Evolutionary conservation across 2,113 vertebrate species (phyloP).

Genomic region (Neodon shergylaensis): DNA sequence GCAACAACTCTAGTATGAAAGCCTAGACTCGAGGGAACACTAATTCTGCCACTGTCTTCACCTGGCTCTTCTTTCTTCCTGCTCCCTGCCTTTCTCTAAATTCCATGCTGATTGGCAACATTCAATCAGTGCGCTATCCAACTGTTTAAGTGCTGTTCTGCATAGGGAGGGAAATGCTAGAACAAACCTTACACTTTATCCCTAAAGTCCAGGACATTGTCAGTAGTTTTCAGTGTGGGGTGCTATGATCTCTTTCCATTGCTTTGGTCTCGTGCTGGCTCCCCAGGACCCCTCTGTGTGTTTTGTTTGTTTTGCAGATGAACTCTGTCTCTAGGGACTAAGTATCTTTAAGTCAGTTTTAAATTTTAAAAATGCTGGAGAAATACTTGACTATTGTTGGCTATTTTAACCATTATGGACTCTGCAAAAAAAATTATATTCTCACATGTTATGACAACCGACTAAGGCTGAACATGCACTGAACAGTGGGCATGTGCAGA

Average conservation of each 20-base stretch:
- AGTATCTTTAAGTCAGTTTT: neutral
- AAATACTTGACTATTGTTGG: neutral
- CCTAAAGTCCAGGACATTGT: neutral
- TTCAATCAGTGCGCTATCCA: neutral
- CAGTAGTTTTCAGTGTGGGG: neutral
- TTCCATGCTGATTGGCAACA: neutral
- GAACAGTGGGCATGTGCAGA: neutral
- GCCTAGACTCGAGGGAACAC: neutral
- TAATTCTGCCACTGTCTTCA: too few species aligned
- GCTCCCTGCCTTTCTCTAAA: neutral
- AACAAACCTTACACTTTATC: neutral
- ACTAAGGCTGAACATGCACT: neutral
- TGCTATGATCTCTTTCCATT: neutral
- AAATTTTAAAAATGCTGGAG: slow-evolving; percentile 28
- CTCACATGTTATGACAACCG: neutral
- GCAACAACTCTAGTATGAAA: neutral
- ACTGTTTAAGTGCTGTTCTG: neutral
- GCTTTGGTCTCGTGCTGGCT: neutral
- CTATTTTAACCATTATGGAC: neutral
- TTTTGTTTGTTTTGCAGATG: neutral
- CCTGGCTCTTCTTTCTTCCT: too few species aligned
- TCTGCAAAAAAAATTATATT: neutral
- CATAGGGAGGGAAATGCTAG: neutral
- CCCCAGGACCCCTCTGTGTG: neutral
- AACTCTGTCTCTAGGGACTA: neutral